Evolutionary conservation across 2,113 vertebrate species (phyloP).

Genomic region (Panurus biarmicus): DNA sequence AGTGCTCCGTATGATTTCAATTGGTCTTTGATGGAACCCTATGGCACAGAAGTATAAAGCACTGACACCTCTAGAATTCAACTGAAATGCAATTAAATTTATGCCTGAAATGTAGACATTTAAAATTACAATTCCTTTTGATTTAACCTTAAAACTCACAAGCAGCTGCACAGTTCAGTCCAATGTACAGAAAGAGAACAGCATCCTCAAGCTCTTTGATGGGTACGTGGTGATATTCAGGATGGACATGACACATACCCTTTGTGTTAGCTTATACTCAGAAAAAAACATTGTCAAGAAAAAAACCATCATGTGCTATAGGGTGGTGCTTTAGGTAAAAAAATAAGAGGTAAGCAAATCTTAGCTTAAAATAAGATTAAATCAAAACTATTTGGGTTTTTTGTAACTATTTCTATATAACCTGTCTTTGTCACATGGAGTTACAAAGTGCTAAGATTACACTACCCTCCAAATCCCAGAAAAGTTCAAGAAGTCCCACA

Average conservation of each 20-base stretch:
- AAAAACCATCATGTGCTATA: neutral
- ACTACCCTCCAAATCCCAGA: neutral
- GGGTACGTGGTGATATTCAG: neutral
- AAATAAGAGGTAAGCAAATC: neutral
- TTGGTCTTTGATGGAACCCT: constrained; percentile 99
- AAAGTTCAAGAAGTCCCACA: neutral
- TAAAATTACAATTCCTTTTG: neutral
- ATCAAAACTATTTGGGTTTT: neutral
- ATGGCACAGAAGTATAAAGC: neutral
- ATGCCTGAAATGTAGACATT: neutral
- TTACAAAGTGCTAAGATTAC: neutral
- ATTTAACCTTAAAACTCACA: neutral
- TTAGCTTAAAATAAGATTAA: neutral
- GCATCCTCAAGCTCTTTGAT: neutral
- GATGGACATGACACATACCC: neutral
- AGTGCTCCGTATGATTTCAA: constrained; percentile 94
- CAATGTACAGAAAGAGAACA: neutral
- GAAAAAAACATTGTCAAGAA: neutral
- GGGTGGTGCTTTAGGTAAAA: neutral
- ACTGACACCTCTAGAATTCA: neutral
- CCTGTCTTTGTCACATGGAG: neutral
- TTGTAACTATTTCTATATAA: neutral
- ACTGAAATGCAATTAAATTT: neutral
- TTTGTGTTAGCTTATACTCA: neutral
- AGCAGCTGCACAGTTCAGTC: neutral